Evolutionary conservation across 2,113 vertebrate genomes (phyloP), one percentile per base, ranked within the genome.

Genomic region (Sinocyclocheilus anshuiensis): DNA sequence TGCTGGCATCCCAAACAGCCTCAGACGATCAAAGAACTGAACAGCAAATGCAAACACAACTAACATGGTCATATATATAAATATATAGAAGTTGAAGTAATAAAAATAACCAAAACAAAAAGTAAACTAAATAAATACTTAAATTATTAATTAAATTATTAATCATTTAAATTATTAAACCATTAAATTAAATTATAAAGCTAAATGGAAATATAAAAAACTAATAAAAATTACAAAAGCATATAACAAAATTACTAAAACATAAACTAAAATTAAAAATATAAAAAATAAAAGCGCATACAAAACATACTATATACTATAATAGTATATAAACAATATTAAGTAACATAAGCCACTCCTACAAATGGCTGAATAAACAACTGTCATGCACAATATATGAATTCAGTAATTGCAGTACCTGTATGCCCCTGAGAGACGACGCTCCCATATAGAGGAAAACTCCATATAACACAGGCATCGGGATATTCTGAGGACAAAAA

Each of bases 381-480:
- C 4, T 61, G 11, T n/a, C 22, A n/a, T 6, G 29, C 20, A 79
- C 7, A 81, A 65, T 48, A 26, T 50, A 50, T 48, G 74, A 50
- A 13, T 39, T 72, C 4, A 50, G 42, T 39, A 63, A 13, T 0
- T 74, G 29, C 20, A 72, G 65, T 78, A 99, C 98, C 97, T 99
- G 98, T 90, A 99, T 99, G 92, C 98, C 98, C 92, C 98, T 96
- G 89, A 99, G 96, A 77, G 98, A 99, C 7, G 98, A 99, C 11
- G 97, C 97, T 81, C 98, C 98, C 98, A 99, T 99, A 91, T 99
- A 99, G 57, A 99, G 95, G 93, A 99, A 99, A 61, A 99, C 98
- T 81, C 98, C 98, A 45, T 99, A 99, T 82, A 99, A 95, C 78
- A 99, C 98, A 59, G 98, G 98, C 98, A 99, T 99, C 45, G 98